Conservation (phyloP, 2,113 vertebrate genomes). For the Caloenas nicobarica region DNA sequence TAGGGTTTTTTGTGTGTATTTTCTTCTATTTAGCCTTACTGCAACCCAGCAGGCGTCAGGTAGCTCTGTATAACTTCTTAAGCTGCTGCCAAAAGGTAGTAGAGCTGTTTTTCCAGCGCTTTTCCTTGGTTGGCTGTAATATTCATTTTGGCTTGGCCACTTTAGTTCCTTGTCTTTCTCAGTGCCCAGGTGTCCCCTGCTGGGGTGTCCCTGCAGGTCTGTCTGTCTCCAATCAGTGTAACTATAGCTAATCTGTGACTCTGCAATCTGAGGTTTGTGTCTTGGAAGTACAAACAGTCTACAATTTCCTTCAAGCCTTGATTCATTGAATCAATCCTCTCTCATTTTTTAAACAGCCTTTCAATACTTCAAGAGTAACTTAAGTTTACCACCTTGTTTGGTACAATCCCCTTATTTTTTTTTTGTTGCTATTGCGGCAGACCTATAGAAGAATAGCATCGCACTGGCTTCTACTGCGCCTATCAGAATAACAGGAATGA, state of each 20-base stretch:
- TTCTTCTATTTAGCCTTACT: background rate
- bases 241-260: background rate
- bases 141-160: accelerated
- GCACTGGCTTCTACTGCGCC: background rate
- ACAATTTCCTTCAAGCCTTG: background rate
- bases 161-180: background rate
- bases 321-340: background rate
- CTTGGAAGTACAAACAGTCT: background rate
- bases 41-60: background rate
- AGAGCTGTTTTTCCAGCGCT: background rate
- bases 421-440: background rate
- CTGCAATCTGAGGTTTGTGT: background rate
- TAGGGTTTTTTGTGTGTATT: background rate
- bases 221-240: background rate
- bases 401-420: background rate
- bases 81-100: background rate
- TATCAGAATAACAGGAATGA: background rate
- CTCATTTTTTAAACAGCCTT: background rate
- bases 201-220: background rate
- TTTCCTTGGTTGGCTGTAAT: background rate
- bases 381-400: background rate
- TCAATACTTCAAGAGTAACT: background rate
- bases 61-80: accelerated
- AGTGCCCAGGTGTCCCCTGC: background rate
- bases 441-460: background rate